These are phyloP conservation scores for Chrysina gloriosa DNA, from an alignment of 2,888 invertebrate species.

Conservation along the genomic window DNA sequence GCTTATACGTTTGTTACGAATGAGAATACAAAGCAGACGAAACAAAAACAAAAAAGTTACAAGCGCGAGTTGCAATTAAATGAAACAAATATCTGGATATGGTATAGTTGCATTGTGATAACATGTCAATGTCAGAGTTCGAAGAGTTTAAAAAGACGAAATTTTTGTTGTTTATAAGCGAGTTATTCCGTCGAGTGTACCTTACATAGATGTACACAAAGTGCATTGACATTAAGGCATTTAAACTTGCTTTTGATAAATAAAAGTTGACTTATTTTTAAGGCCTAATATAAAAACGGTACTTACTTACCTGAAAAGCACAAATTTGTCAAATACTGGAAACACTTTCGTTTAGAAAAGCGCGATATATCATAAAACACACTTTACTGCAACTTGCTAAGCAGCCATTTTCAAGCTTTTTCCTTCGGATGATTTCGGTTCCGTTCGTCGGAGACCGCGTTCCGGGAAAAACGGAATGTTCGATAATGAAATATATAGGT, in stretches of 20 bases:
- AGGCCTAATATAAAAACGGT: neutral
- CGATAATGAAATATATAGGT: slow-evolving; percentile 34
- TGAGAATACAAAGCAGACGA: neutral
- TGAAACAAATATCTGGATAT: neutral
- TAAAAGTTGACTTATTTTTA: slow-evolving; percentile 26
- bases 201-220: slow-evolving; percentile 29
- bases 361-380: slow-evolving; percentile 37
- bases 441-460: slow-evolving; percentile 9
- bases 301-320: slow-evolving; percentile 33
- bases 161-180: slow-evolving; percentile 29
- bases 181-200: slow-evolving; percentile 33
- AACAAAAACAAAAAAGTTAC: neutral
- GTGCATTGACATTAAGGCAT: slow-evolving; percentile 42
- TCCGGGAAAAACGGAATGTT: slow-evolving; percentile 41
- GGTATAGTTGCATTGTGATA: neutral
- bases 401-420: slow-evolving; percentile 42
- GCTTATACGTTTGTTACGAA: neutral
- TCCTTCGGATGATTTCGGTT: slow-evolving; percentile 28
- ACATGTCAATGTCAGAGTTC: slow-evolving; percentile 10
- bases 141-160: slow-evolving; percentile 25
- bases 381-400: slow-evolving; percentile 31
- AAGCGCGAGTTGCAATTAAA: too few relatives aligned
- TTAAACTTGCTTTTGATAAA: slow-evolving; percentile 40
- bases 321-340: slow-evolving; percentile 21
- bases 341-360: slow-evolving; percentile 35